phyloP scores from a whole-genome alignment of 2,888 invertebrate genomes.

The Artemia sinica region DNA sequence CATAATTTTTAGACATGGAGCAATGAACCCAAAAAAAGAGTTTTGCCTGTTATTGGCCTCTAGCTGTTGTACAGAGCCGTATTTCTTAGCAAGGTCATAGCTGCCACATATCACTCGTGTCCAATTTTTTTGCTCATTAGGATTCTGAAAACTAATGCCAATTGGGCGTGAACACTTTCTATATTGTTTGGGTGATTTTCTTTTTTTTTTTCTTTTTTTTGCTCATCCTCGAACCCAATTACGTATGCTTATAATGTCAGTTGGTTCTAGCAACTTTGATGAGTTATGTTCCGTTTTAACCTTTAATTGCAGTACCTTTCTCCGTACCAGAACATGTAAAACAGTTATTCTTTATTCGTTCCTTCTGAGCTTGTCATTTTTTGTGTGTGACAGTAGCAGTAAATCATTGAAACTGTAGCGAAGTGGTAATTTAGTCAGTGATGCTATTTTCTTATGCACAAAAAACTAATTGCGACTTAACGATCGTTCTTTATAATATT shows the following conservation, averaged over 20 bases:
- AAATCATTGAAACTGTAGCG: slow-evolving; percentile 12
- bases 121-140: neutral
- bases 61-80: neutral
- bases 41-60: too few relatives aligned
- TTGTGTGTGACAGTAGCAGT: neutral
- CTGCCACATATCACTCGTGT: slow-evolving; percentile 9
- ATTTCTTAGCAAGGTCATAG: slow-evolving; percentile 3
- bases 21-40: too few relatives aligned
- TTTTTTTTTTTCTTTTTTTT: neutral
- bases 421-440: slow-evolving; percentile 11
- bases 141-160: neutral
- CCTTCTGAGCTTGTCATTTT: neutral
- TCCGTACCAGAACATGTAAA: neutral
- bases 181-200: slow-evolving; percentile 11
- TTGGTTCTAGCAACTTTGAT: neutral
- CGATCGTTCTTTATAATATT: neutral
- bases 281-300: neutral
- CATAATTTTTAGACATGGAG: too few relatives aligned
- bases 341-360: neutral
- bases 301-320: neutral
- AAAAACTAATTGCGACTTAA: neutral
- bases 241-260: slow-evolving; percentile 2
- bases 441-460: neutral
- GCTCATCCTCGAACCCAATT: neutral
- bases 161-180: slow-evolving; percentile 1